Base-by-base conservation (phyloP, 1,140 invertebrate species). In the Neomicropteryx cornuta region DNA sequence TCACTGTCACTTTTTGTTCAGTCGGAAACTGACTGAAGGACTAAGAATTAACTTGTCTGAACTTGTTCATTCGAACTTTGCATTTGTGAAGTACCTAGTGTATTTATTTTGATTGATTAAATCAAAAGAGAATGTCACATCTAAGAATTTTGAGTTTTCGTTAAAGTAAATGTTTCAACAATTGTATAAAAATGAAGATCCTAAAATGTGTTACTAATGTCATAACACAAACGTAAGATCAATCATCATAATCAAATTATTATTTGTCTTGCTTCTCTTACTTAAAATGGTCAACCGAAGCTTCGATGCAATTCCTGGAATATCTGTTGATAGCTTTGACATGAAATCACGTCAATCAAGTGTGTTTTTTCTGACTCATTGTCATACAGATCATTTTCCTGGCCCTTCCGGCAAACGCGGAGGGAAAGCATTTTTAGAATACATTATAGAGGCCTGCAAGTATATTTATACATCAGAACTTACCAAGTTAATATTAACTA, bases 291-390 rank as follows among this genome's bases (percentile, higher is more conserved):
- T n/a, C n/a, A n/a, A n/a, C n/a, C n/a, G n/a, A n/a, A n/a, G n/a
- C n/a, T n/a, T n/a, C n/a, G 43, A 63, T 38, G 78, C 81, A 56
- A 71, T 81, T 46, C 68, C 71, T 5, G 71, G 71, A 23, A 71
- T 81, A 33, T 70, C 68, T 3, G 60, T 79, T 14, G 79, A 82
- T 61, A 55, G 70, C 47, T 81, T 82, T 53, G 52, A 66, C 23
- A 55, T 46, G 11, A 37, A 57, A 16, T 71, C 72, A 48, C 48
- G 67, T n/a, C 41, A 59, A 16, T 71, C 72, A 0, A 58, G 55
- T 18, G 62, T 64, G n/a, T 83, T 71, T 60, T 79, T 83, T 50
- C 50, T 83, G 18, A 76, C 74, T 18, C 80, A 83, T 53, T 77
- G 67, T 45, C 80, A 83, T 45, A 42, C 41, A 2, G 81, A 83